Evolutionary conservation across 2,888 invertebrate genomes (phyloP), one percentile per base, ranked within the genome.

Genomic region (Drosophila borborema): DNA sequence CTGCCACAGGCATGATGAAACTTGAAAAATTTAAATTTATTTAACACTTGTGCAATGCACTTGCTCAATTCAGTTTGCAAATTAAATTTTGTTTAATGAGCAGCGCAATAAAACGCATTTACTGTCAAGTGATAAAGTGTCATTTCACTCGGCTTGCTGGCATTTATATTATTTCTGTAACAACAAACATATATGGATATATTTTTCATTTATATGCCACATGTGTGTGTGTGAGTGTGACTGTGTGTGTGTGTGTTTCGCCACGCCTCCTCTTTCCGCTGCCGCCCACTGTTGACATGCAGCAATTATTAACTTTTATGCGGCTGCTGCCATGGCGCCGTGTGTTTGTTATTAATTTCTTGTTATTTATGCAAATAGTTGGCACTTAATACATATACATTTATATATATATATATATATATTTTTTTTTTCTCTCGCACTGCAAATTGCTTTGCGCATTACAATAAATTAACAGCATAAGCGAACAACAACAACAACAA

Each of bases 61-160:
- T 38, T 16, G n/a, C 49, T 7, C 49, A 34, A 51, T 41, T 66
- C 20, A 41, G 58, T 64, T 76, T 71, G 77, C 64, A 80, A 89
- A 86, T 86, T 90, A 81, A 89, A 86, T 90, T 90, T 77, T 90
- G 72, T 90, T 89, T 83, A 90, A 91, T 90, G 90, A 89, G 90
- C 61, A 76, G 60, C 72, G 86, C 86, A 91, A 91, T 90, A 90
- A 91, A 91, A 81, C 74, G 90, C 86, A 90, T 90, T 91, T 82
- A 90, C 87, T 91, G 87, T 86, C 91, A 89, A 89, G 89, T 91
- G 91, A 91, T 89, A 91, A 90, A 86, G 87, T 82, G 89, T 75
- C 81, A 79, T 83, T 81, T 74, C 82, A 75, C 72, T 72, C 67
- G 72, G 77, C 59, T 49, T 49, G 66, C 75, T 55, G 62, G 65